Percentiles rank a stretch among this genome's conserved stretches.
phyloP scores from a whole-genome alignment of 2,113 vertebrate species.

The Ptyas mucosa region DNA sequence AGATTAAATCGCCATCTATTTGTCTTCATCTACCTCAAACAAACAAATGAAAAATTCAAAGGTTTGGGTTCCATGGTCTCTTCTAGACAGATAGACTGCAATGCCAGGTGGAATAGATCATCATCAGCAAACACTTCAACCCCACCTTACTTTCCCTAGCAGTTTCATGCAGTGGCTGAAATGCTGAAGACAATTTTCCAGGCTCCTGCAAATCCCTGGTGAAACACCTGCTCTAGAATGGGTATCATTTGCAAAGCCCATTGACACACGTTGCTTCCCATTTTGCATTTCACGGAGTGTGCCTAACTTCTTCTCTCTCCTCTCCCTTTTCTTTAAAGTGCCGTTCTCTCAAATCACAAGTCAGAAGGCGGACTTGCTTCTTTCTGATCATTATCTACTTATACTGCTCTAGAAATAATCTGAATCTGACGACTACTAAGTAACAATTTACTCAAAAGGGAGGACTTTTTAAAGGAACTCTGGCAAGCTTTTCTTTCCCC shows the following conservation, averaged over 20 bases:
- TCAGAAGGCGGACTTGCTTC: background rate
- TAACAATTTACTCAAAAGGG: slow-evolving; percentile 1
- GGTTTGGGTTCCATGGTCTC: background rate
- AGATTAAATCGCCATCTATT: background rate
- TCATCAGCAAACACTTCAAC: background rate
- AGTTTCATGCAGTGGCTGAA: background rate
- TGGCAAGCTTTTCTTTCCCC: slow-evolving; percentile 35
- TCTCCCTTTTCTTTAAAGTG: background rate
- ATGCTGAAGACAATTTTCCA: background rate
- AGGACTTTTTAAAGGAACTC: background rate
- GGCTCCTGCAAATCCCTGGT: background rate
- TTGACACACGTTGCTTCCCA: background rate
- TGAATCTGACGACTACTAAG: background rate
- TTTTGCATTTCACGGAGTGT: background rate
- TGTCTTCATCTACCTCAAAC: background rate
- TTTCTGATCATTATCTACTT: background rate
- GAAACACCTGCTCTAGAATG: background rate
- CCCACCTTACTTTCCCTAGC: background rate
- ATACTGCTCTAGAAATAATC: background rate
- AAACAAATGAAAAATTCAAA: background rate
- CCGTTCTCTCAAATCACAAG: background rate
- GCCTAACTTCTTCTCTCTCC: background rate
- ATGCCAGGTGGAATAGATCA: background rate
- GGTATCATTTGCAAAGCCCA: background rate
- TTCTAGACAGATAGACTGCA: background rate